Percentiles rank a stretch among this genome's conserved stretches.
These are phyloP conservation scores for Eumacrocentrus americanus DNA, from an alignment of 2,888 invertebrate species.

Conservation along the genomic window DNA sequence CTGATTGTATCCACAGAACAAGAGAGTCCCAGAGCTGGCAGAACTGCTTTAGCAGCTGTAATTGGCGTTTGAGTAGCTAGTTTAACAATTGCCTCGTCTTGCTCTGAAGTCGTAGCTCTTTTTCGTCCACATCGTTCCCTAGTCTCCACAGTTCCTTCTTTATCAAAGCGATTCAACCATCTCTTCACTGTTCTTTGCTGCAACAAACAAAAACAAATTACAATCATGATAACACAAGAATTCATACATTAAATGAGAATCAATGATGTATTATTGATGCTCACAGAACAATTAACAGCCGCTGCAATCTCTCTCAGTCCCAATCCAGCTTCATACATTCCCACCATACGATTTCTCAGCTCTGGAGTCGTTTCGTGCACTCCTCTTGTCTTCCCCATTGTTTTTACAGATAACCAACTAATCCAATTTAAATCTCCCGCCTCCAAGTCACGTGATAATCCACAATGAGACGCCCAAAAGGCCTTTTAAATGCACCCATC, in stretches of 20 bases:
- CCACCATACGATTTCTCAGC: constrained; percentile 58
- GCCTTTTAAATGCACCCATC: constrained; percentile 25
- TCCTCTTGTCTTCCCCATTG: constrained; percentile 59
- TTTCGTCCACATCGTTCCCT: constrained; percentile 58
- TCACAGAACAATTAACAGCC: constrained; percentile 58
- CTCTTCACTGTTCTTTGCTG: constrained; percentile 60
- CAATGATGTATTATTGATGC: constrained; percentile 11
- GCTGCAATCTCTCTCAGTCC: constrained; percentile 57
- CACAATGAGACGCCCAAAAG: constrained; percentile 38
- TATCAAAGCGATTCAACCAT: constrained; percentile 58
- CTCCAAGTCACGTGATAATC: constrained; percentile 47
- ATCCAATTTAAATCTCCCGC: constrained; percentile 38
- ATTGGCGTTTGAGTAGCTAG: constrained; percentile 57
- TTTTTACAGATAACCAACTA: constrained; percentile 10
- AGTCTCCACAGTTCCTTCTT: constrained; percentile 58
- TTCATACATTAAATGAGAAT: too few relatives aligned
- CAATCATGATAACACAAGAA: too few relatives aligned
- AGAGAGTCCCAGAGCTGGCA: constrained; percentile 57
- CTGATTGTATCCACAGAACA: constrained; percentile 59
- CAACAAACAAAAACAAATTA: constrained; percentile 30
- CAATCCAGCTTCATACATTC: constrained; percentile 59
- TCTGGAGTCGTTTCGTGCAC: constrained; percentile 60
- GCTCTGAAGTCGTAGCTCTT: constrained; percentile 56
- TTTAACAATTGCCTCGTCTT: constrained; percentile 58
- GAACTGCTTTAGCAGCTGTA: constrained; percentile 58